Conservation (phyloP, 2,797 vertebrate species). For the Simalia tracyae region DNA sequence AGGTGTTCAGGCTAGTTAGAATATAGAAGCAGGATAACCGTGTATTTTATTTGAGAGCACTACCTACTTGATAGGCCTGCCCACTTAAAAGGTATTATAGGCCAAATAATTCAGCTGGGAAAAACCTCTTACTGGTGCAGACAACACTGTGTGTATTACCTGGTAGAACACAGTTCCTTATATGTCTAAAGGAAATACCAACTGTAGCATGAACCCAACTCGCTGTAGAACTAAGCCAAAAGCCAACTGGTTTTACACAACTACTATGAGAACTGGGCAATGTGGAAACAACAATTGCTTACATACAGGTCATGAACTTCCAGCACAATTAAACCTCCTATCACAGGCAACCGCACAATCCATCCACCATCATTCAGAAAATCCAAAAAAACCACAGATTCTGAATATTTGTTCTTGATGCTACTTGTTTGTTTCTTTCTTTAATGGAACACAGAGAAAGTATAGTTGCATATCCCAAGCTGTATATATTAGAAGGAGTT, state of each 20-base stretch:
- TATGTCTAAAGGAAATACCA: background rate
- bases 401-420: background rate
- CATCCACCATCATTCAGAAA: background rate
- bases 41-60: background rate
- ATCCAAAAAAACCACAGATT: background rate
- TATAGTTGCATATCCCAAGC: background rate
- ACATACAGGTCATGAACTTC: background rate
- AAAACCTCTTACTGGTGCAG: background rate
- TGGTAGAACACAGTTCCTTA: background rate
- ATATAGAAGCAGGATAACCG: background rate
- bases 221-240: background rate
- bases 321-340: background rate
- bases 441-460: slow-evolving; percentile 37
- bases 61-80: background rate
- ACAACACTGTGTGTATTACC: background rate
- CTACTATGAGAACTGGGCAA: background rate
- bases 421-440: background rate
- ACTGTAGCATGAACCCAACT: background rate
- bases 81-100: background rate
- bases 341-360: background rate
- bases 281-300: background rate
- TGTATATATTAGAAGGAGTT: fast-evolving
- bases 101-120: background rate
- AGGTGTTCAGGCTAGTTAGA: too few relatives aligned
- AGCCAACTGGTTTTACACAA: background rate